Base-by-base conservation (phyloP, 2,888 invertebrate genomes). In the Protodeltote pygarga region DNA sequence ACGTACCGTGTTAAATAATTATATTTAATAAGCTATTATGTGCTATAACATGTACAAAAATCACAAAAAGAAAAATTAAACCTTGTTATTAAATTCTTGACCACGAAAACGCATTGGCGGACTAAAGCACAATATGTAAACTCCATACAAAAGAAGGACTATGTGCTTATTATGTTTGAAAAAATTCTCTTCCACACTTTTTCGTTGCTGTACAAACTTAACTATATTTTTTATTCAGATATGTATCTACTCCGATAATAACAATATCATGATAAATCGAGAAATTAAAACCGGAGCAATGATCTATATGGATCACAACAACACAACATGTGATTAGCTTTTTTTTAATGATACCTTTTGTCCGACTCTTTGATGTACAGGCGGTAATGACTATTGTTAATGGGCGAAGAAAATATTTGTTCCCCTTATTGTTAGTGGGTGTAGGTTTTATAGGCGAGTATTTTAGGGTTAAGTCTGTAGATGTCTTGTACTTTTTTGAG, bases 301-400 rank as follows among this genome's bases (percentile, higher is more conserved):
- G 38, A 53, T 37, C 44, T 31, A 29, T 42, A 47, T 48, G 3
- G 31, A 27, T 31, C 50, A 21, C 23, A 13, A 5, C 2, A 19
- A 8, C 32, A 55, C 25, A 50, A 31, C 31, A 4, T 50, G 27
- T 47, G 38, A 61, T 63, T 62, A 65, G 11, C 9, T 39, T 17
- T 42, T 35, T 28, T 46, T 5, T 50, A 61, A 65, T 65, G 28
- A 62, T 47, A 55, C 24, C 17, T 21, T 40, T 37, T 17, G 39
- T n/a, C n/a, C n/a, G 25, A 15, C 13, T 25, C 41, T 58, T 49
- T 44, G 37, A 46, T 38, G 24, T 44, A 23, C 16, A 24, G 38
- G 31, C 27, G 25, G 21, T 66, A 65, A 66, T 62, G 35, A 55
- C 32, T 25, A 27, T 39, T 8, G 27, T 34, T 63, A 45, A 49